A percentile compares a stretch with the other conserved stretches of the same genome.
Conservation (phyloP, 2,113 vertebrate species). For the Trichechus manatus region DNA sequence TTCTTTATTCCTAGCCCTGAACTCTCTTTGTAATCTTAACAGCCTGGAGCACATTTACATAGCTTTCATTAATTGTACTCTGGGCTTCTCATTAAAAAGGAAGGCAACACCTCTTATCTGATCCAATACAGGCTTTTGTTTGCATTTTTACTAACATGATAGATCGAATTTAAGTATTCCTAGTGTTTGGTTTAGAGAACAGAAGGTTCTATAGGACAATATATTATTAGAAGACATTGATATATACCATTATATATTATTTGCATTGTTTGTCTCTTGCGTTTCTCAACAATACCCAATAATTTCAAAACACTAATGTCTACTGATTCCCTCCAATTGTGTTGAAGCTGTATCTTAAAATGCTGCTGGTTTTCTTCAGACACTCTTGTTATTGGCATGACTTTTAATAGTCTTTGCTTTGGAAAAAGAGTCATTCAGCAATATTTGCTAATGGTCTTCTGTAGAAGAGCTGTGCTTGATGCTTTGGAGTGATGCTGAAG, state of each 20-base stretch:
- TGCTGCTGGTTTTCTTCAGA: not conserved
- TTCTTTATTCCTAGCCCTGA: conserved; percentile 76
- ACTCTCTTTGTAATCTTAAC: conserved; percentile 70
- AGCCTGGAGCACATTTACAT: conserved; percentile 62
- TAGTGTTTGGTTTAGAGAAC: not conserved
- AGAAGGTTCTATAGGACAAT: not conserved
- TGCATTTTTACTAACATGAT: conserved; percentile 59
- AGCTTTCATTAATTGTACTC: conserved; percentile 67
- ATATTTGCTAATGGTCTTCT: not conserved
- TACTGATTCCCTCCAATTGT: not conserved
- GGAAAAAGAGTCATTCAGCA: not conserved
- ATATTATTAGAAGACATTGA: not conserved
- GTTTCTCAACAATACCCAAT: not conserved
- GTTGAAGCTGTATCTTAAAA: not conserved
- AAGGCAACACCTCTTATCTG: conserved; percentile 46
- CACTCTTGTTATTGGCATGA: not conserved
- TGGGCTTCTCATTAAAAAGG: conserved; percentile 56
- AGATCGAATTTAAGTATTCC: not conserved
- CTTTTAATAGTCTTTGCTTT: not conserved
- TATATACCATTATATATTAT: not conserved
- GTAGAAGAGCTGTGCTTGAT: not conserved
- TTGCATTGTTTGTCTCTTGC: not conserved
- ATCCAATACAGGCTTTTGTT: conserved; percentile 66
- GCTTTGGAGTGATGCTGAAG: not conserved
- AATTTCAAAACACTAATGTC: not conserved